Evolutionary conservation across 2,113 vertebrate species (phyloP), one percentile per base, ranked within the genome.

Genomic region (Eulemur macaco): DNA sequence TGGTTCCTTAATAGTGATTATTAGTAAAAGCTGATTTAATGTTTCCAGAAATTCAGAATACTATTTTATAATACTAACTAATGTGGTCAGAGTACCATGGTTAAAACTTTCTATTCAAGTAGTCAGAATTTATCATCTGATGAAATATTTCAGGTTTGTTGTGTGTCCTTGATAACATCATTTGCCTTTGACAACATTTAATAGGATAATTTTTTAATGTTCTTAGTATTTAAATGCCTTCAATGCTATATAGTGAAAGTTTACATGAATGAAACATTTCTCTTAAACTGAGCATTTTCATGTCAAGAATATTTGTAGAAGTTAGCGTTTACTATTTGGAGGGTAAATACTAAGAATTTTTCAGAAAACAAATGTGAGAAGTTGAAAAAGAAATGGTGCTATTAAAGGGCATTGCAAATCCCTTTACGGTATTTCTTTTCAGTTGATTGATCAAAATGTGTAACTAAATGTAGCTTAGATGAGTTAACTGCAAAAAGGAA

Each of bases 221-320:
- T 92, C 42, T 88, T 92, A 47, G 56, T 92, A 73, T 91, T 94
- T 96, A 88, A 83, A 45, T 86, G 84, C 3, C 4, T 1, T 92
- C 34, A 66, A 9, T 89, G 77, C 47, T 58, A 50, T 92, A 56
- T 29, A 89, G 56, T 27, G 84, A 78, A 71, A 11, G 6, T 80
- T 89, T 92, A 80, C 85, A 34, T 85, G 73, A 92, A 78, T 66
- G 56, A 73, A 89, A 52, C 21, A 20, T 42, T 89, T 93, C 80
- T 85, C 85, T 95, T 95, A 74, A 95, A 66, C 54, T 71, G 69
- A 88, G 42, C 91, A 74, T 95, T 94, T 94, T 89, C 66, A 64
- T 34, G 47, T 86, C 54, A 83, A 84, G 37, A 50, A 11, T 89
- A 66, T 77, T 82, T 90, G 39, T 90, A 39, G 42, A 77, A 86